These are phyloP conservation scores for Vesta saturnalis DNA, from an alignment of 2,888 invertebrate genomes.

Conservation along the genomic window DNA sequence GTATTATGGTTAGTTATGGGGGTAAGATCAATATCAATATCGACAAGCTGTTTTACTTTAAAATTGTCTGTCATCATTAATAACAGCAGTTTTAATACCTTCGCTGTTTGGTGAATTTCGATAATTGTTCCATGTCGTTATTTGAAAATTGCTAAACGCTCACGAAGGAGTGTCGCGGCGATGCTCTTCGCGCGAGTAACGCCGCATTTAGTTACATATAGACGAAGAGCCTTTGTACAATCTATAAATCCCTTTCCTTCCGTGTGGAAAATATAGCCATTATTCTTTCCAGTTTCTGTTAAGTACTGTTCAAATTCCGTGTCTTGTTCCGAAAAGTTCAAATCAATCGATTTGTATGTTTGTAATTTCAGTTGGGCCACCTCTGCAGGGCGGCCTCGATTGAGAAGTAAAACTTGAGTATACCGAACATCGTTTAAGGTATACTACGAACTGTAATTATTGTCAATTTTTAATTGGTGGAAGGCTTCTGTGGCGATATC, in stretches of 20 bases:
- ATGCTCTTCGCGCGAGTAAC: constrained; percentile 24
- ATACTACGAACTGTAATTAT: constrained; percentile 23
- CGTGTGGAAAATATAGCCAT: constrained; percentile 31
- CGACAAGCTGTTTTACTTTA: no score
- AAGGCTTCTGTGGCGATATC: constrained; percentile 38
- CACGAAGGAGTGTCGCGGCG: constrained; percentile 35
- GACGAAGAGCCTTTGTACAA: constrained; percentile 38
- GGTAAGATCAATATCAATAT: no score
- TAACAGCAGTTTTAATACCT: no score
- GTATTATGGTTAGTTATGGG: no score
- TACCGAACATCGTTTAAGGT: constrained; percentile 36
- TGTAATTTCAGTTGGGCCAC: constrained; percentile 23
- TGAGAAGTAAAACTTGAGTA: constrained; percentile 39
- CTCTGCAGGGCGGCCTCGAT: constrained; percentile 38
- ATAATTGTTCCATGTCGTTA: no score
- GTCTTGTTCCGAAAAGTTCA: constrained; percentile 8
- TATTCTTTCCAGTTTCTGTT: constrained; percentile 39
- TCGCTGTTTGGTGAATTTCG: no score
- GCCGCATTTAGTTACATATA: constrained; percentile 36
- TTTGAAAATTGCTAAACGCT: constrained; percentile 43
- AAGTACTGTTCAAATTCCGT: constrained; percentile 31
- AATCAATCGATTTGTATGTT: constrained; percentile 25
- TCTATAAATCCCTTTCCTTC: constrained; percentile 33
- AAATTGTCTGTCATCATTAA: no score
- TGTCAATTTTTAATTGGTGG: not conserved